phyloP scores from a whole-genome alignment of 1,140 invertebrate species.

The Drosophila pruinosa region DNA sequence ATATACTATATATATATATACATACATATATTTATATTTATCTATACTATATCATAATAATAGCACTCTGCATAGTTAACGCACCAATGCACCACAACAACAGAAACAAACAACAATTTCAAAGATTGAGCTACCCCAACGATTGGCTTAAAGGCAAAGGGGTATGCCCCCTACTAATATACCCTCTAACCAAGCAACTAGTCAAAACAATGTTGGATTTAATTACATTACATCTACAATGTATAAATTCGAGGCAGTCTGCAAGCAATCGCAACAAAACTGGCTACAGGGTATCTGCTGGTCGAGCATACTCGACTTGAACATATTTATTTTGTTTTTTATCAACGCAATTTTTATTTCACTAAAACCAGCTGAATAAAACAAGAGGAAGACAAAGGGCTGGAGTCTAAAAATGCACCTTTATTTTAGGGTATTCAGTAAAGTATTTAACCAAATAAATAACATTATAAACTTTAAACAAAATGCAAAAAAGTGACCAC shows the following conservation, averaged over 20 bases:
- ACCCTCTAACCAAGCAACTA: background rate
- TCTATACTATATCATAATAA: slow-evolving; percentile 12
- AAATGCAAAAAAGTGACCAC: slow-evolving; percentile 6
- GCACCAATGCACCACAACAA: slow-evolving; percentile 62
- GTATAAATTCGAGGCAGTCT: too few species aligned
- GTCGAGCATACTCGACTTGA: background rate
- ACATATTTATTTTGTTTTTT: background rate
- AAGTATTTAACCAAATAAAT: background rate
- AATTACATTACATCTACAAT: too few species aligned
- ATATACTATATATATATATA: background rate
- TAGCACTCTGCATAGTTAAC: slow-evolving; percentile 71
- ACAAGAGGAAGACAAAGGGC: background rate
- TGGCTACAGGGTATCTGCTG: background rate
- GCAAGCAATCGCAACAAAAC: too few species aligned
- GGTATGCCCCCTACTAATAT: too few species aligned
- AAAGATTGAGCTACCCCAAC: slow-evolving; percentile 24
- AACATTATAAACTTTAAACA: background rate
- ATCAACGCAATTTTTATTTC: background rate
- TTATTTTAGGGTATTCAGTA: slow-evolving; percentile 11
- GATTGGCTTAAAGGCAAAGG: background rate
- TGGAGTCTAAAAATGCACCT: slow-evolving; percentile 8
- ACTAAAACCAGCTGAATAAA: background rate
- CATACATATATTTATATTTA: slow-evolving; percentile 2
- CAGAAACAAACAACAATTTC: slow-evolving; percentile 11
- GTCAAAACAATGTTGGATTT: background rate